Percentiles rank a stretch among this genome's conserved stretches.
Evolutionary conservation across 2,113 vertebrate genomes (phyloP).

Genomic region (Pelvicachromis taeniatus): DNA sequence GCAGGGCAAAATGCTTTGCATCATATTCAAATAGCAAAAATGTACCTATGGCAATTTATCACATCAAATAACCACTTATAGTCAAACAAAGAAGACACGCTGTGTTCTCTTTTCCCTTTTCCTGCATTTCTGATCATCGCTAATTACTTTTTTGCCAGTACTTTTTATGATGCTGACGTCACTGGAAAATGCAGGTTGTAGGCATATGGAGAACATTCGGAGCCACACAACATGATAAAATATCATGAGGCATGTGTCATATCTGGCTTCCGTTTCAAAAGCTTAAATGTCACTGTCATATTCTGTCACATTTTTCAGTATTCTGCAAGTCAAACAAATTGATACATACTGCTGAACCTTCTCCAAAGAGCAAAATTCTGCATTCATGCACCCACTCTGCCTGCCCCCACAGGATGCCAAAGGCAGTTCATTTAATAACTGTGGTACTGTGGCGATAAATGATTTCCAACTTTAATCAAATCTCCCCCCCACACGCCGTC

Average conservation of each 20-base stretch:
- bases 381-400: not conserved
- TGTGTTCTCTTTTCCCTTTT: not conserved
- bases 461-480: slow-evolving; percentile 50
- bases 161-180: not conserved
- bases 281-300: not conserved
- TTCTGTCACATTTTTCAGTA: not conserved
- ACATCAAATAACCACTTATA: slow-evolving; percentile 10
- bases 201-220: not conserved
- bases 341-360: not conserved
- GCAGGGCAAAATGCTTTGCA: not conserved
- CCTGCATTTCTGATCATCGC: not conserved
- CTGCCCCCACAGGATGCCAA: not conserved
- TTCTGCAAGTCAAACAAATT: not conserved
- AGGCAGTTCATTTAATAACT: slow-evolving; percentile 31
- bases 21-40: slow-evolving; percentile 25
- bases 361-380: not conserved
- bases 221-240: not conserved
- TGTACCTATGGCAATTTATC: not conserved
- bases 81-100: not conserved
- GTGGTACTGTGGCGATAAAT: slow-evolving; percentile 52
- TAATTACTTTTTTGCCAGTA: not conserved
- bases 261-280: not conserved
- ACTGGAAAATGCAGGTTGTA: not conserved
- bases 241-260: slow-evolving; percentile 22
- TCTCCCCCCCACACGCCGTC: slow-evolving; percentile 6